Evolutionary conservation across 1,140 invertebrate genomes (phyloP).

Genomic region (Musca domestica): DNA sequence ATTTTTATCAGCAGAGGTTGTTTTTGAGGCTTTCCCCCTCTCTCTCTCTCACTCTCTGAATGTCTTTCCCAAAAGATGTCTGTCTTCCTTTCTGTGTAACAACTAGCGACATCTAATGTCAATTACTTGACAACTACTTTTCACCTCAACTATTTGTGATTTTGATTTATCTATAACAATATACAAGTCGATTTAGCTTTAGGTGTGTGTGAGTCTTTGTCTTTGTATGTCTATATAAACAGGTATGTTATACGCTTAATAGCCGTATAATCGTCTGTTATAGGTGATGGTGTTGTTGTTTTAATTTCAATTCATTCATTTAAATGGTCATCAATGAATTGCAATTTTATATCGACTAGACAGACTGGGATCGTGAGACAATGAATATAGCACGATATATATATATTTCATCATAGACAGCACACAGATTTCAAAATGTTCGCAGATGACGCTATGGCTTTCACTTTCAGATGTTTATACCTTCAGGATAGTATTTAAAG

Average conservation of each 20-base stretch:
- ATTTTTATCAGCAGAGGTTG: background rate
- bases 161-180: conserved; percentile 20
- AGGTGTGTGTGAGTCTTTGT: background rate
- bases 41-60: too few species aligned
- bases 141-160: conserved; percentile 19
- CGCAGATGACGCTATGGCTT: too few species aligned
- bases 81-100: background rate
- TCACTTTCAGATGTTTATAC: too few species aligned
- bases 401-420: too few species aligned
- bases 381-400: too few species aligned
- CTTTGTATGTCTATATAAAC: background rate
- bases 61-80: too few species aligned
- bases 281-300: background rate
- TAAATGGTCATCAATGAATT: background rate
- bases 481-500: too few species aligned
- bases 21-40: too few species aligned
- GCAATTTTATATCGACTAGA: too few species aligned
- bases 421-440: too few species aligned
- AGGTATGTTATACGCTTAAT: too few species aligned
- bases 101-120: conserved; percentile 15
- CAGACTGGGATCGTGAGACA: too few species aligned
- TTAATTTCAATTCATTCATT: conserved; percentile 10
- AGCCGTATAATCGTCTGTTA: background rate
- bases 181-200: background rate
- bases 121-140: conserved; percentile 22